These are phyloP conservation scores for Antedon mediterranea DNA, from an alignment of 53 echinoderm and acorn worm genomes.

Conservation along the genomic window DNA sequence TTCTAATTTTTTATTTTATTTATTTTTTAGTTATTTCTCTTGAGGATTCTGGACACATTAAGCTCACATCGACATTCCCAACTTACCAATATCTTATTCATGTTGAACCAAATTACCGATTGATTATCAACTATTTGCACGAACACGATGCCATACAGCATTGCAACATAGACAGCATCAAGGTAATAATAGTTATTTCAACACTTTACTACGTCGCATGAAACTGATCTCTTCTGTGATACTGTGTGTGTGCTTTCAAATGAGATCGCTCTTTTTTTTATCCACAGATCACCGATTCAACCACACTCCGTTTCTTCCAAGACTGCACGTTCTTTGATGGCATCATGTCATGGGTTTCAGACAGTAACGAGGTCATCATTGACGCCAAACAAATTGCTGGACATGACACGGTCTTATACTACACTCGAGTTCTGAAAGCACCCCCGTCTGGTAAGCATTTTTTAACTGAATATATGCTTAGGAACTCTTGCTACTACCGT, in stretches of 20 bases:
- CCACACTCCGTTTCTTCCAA: not conserved
- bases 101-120: not conserved
- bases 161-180: not conserved
- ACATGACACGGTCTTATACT: not conserved
- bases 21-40: not conserved
- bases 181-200: not conserved
- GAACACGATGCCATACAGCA: not conserved
- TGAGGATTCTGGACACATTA: not conserved
- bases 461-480: no score
- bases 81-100: not conserved
- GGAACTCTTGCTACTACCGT: no score
- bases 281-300: not conserved
- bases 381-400: not conserved
- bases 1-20: no score
- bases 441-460: not conserved
- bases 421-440: not conserved
- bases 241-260: no score
- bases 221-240: no score
- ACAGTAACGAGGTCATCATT: constrained; percentile 34
- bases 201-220: no score
- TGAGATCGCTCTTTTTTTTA: not conserved
- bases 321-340: not conserved
- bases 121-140: not conserved
- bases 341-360: constrained; percentile 27
- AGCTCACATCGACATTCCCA: not conserved